Percentiles rank a stretch among this genome's conserved stretches.
phyloP scores from a whole-genome alignment of 2,113 vertebrate genomes.

The Speoplatyrhinus poulsoni region DNA sequence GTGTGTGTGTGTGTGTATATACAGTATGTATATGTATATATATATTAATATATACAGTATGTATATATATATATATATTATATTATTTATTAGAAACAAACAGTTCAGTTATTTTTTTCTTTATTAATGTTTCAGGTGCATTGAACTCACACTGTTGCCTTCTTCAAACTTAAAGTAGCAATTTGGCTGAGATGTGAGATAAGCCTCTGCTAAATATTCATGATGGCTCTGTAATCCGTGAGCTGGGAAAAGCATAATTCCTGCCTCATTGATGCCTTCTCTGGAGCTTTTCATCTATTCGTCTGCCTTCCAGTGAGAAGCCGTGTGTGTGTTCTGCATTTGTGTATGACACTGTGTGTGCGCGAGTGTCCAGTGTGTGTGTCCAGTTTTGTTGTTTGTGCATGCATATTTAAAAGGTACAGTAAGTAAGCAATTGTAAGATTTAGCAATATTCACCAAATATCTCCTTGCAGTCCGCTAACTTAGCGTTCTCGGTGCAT shows the following conservation, averaged over 20 bases:
- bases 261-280: slow-evolving; percentile 38
- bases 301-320: not conserved
- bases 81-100: not conserved
- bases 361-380: too few relatives aligned
- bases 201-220: slow-evolving; percentile 60
- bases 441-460: too few relatives aligned
- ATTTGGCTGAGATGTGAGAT: slow-evolving; percentile 35
- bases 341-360: not conserved
- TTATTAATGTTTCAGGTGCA: too few relatives aligned
- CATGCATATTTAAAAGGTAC: not conserved
- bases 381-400: not conserved
- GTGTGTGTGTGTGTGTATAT: too few relatives aligned
- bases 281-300: slow-evolving; percentile 34
- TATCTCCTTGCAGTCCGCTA: too few relatives aligned
- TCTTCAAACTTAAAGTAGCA: slow-evolving; percentile 37
- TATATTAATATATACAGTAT: too few relatives aligned
- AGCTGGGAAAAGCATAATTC: slow-evolving; percentile 42
- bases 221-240: slow-evolving; percentile 54
- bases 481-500: too few relatives aligned
- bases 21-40: too few relatives aligned
- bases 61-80: too few relatives aligned
- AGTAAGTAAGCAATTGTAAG: too few relatives aligned
- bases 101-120: not conserved
- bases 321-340: slow-evolving; percentile 10
- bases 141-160: slow-evolving; percentile 19